Evolutionary conservation across 1,140 invertebrate genomes (phyloP), one percentile per base, ranked within the genome.

Genomic region (Atopsyche davidsoni): DNA sequence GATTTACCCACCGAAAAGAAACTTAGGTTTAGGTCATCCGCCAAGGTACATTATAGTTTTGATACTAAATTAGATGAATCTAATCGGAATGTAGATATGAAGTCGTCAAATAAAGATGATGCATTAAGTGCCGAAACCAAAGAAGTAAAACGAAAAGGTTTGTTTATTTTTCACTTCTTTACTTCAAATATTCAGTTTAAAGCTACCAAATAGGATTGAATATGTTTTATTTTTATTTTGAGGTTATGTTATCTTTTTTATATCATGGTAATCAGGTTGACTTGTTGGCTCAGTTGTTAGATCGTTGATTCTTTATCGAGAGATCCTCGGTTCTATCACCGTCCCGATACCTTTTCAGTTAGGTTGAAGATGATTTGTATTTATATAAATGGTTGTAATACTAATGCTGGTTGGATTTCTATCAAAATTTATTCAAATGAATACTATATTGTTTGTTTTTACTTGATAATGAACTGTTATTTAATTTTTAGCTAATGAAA

Each of bases 61-160:
- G 50, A 52, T 46, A 39, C 18, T 46, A 46, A 45, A 46, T 24
- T 11, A 19, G 50, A 52, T 22, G 50, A 52, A 3, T 40, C 14
- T 13, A 19, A 21, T 34, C 41, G 39, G 34, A 7, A n/a, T 40
- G 32, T 23, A 1, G 50, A 52, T 16, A 21, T 14, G n/a, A 52
- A 46, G 40, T 16, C 21, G 6, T 22, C 24, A 13, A 34, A 21
- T n/a, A 45, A 36, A 24, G 38, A 52, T 3, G 49, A 51, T 39
- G 35, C 32, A 4, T 32, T 17, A 39, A 28, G 18, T 45, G 22
- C 11, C 63, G 59, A 42, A 52, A 35, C 25, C 9, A 65, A 65
- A 58, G 67, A 69, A 54, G 48, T 55, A 18, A 69, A 69, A 63
- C 62, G 21, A 47, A 68, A 65, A 65, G 66, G 69, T 72, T 62